Conservation (phyloP, 2,888 invertebrate genomes). For the Bombyx huttoni region DNA sequence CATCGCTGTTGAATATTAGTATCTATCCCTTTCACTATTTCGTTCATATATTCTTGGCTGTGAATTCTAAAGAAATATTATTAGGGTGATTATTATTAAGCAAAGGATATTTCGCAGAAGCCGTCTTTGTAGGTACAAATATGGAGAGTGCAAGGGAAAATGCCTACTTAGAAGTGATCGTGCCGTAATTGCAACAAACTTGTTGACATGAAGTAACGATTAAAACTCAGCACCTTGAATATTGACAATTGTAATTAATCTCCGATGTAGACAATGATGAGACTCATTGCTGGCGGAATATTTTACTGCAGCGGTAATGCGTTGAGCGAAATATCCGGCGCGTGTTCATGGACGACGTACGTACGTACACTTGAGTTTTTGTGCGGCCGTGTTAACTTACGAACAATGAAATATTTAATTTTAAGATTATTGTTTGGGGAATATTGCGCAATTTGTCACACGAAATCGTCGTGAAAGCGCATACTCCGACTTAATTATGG, state of each 20-base stretch:
- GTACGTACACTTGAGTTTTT: slow-evolving; percentile 5
- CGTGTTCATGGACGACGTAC: slow-evolving; percentile 7
- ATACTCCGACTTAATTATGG: slow-evolving; percentile 28
- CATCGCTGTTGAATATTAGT: slow-evolving; percentile 30
- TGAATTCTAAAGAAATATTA: not conserved
- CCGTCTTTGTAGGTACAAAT: slow-evolving; percentile 14
- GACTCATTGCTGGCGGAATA: slow-evolving; percentile 28
- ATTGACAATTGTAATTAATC: slow-evolving; percentile 55
- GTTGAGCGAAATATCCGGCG: slow-evolving; percentile 12
- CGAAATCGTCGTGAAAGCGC: slow-evolving; percentile 43
- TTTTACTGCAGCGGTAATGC: slow-evolving; percentile 22
- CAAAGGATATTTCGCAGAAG: slow-evolving; percentile 45
- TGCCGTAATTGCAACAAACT: slow-evolving; percentile 25
- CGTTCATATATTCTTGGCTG: not conserved
- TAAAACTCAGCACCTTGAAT: slow-evolving; percentile 40
- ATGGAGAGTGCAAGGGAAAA: slow-evolving; percentile 15
- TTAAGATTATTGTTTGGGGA: slow-evolving; percentile 25
- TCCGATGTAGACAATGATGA: slow-evolving; percentile 39
- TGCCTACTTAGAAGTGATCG: slow-evolving; percentile 14
- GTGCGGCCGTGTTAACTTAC: slow-evolving; percentile 9
- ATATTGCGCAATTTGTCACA: slow-evolving; percentile 43
- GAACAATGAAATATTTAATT: slow-evolving; percentile 35
- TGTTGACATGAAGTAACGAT: slow-evolving; percentile 32
- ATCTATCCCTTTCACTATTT: slow-evolving; percentile 6
- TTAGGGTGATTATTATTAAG: slow-evolving; percentile 7